Evolutionary conservation across 37 sponge, comb jelly and placozoan genomes (phyloP), one percentile per base, ranked within the genome.

Genomic region (Cliona cf. orientalis): DNA sequence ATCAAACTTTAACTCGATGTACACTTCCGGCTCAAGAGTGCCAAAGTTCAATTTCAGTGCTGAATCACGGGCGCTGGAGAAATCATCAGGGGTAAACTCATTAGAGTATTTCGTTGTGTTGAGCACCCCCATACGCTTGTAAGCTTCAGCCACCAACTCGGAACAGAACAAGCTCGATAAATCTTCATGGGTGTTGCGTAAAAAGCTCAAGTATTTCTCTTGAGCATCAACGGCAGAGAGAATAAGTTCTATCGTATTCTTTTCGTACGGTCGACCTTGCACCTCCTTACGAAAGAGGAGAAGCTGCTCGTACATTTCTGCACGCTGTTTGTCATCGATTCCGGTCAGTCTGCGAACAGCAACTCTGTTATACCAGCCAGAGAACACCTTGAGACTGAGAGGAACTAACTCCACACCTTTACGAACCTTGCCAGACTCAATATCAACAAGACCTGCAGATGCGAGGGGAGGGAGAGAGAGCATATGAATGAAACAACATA

Each of bases 351-450:
- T 76, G 17, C 94, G 71, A 4, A 94, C 66, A n/a, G 90, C 94
- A 0, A 90, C 90, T 1, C 80, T 46, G 42, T 84, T 58, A 44
- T 94, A 94, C 90, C 90, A 94, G 36, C 94, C 94, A 61, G 91
- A 90, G 71, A 82, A 94, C 39, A 94, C 74, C 72, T 94, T 94
- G 34, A 72, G 60, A 28, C 63, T 37, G 5, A 94, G 78, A 35
- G 94, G 94, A 2, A 90, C 71, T 0, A 94, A 69, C 63, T 94
- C 90, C 1, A 94, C 94, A 12, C 94, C 94, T 21, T 71, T 71
- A 42, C 66, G 55, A 21, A 86, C 90, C 25, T 62, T 58, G 65
- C 94, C 94, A 7, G 80, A 59, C 58, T 83, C 83, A 29, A 94
- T 62, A 56, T 94, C 94, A 5, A 91, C 92, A 23, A 87, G 66